Evolutionary conservation across 1,140 invertebrate species (phyloP), one percentile per base, ranked within the genome.

Genomic region (Diprion similis): DNA sequence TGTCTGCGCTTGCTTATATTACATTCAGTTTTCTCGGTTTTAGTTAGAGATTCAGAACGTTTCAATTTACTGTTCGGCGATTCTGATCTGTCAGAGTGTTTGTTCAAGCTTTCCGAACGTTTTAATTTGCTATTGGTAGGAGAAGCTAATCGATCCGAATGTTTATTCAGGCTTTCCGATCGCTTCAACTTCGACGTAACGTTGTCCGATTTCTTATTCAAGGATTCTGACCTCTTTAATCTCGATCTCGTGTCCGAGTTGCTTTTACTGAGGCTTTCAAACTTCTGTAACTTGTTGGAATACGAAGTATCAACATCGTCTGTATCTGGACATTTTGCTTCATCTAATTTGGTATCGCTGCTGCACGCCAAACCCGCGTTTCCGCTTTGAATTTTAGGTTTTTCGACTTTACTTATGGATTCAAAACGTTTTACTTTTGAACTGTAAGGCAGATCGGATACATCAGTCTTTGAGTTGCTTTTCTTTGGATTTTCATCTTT

Each of bases 11-110:
- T 93, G 78, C 91, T 92, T 71, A 93, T 91, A 82, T 95, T 95
- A 81, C 92, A 93, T 84, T 95, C 94, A 70, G 94, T 94, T 88
- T 95, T 95, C 82, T 95, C 94, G 67, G 90, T 93, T 86, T 95
- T 95, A 75, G 92, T 94, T 69, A 95, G 84, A 66, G 92, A 93
- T 73, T 93, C 92, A 1, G 91, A 91, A 17, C 92, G 86, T 78
- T 91, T 92, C 45, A 92, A 79, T 48, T 90, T 89, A 13, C 79
- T 80, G 69, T 84, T 86, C 18, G 83, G 82, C 8, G 82, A 83
- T 13, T 84, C 86, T 1, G 80, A 77, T 68, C 84, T 83, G 47
- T 90, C 89, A 2, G 86, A 83, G 45, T 89, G 85, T 78, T 91
- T 91, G 68, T 90, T 91, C 15, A 91, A 81, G 70, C 90, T 91